Conservation (phyloP, 1,140 invertebrate species). For the Drosophila nebulosa region DNA sequence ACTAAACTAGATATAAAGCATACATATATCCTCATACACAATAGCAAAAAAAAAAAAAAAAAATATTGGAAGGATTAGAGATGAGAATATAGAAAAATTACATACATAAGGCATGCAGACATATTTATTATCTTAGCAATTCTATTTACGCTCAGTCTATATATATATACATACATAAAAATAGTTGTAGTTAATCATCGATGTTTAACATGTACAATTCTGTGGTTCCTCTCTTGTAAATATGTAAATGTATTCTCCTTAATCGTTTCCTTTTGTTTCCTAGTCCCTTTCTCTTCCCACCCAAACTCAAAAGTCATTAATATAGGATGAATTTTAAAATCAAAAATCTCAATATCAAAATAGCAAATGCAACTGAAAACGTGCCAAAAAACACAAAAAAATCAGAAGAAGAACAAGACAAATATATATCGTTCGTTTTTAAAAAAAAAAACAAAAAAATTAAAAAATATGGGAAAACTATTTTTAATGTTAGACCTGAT, state of each 20-base stretch:
- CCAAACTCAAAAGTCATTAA: neutral
- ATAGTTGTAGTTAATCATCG: constrained; percentile 21
- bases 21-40: neutral
- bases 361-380: constrained; percentile 5
- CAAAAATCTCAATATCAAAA: constrained; percentile 39
- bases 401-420: neutral
- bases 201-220: constrained; percentile 17
- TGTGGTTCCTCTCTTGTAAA: constrained; percentile 50
- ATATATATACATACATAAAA: neutral
- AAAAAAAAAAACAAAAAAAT: constrained; percentile 2
- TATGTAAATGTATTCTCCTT: constrained; percentile 45
- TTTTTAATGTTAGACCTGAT: constrained; percentile 59
- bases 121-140: neutral
- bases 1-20: constrained; percentile 14
- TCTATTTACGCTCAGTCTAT: neutral
- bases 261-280: neutral
- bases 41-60: too few relatives aligned
- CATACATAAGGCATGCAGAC: neutral
- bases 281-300: neutral
- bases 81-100: neutral
- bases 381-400: constrained; percentile 38
- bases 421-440: constrained; percentile 36
- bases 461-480: constrained; percentile 15
- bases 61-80: neutral
- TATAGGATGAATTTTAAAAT: constrained; percentile 32